These are phyloP conservation scores for Stictocephala bisonia DNA, from an alignment of 2,888 invertebrate species.

Conservation along the genomic window DNA sequence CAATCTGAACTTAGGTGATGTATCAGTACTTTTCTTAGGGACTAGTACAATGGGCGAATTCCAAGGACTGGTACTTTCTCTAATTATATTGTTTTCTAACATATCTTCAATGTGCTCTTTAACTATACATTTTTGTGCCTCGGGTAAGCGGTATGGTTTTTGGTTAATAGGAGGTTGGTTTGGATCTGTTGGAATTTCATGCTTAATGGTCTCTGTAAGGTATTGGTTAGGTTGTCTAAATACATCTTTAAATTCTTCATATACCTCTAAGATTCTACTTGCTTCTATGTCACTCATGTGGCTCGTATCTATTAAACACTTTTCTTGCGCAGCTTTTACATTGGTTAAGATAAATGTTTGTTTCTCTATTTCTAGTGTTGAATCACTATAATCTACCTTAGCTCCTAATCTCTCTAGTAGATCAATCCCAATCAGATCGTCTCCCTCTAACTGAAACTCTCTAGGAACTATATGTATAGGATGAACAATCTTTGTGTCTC, in stretches of 20 bases:
- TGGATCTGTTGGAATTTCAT: not conserved
- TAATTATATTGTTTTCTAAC: slow-evolving; percentile 16
- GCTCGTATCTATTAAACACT: not conserved
- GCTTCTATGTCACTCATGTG: not conserved
- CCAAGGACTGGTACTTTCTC: not conserved
- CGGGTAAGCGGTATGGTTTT: slow-evolving; percentile 27
- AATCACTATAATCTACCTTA: not conserved
- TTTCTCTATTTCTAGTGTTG: no score
- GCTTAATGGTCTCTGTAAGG: not conserved
- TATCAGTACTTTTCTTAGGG: slow-evolving; percentile 15
- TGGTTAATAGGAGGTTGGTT: slow-evolving; percentile 6
- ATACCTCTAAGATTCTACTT: not conserved
- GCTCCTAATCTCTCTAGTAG: not conserved
- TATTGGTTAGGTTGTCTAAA: not conserved
- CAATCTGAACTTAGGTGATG: not conserved
- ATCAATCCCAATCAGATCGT: slow-evolving; percentile 7
- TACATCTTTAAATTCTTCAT: not conserved
- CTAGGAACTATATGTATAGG: not conserved
- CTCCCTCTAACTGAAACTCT: not conserved
- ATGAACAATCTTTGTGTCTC: not conserved
- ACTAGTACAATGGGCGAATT: slow-evolving; percentile 30
- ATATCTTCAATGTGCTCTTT: slow-evolving; percentile 17
- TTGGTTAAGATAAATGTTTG: no score
- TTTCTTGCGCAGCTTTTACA: not conserved
- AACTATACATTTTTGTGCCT: not conserved